Evolutionary conservation across 1,140 invertebrate species (phyloP), one percentile per base, ranked within the genome.

Genomic region (Anastrepha obliqua): DNA sequence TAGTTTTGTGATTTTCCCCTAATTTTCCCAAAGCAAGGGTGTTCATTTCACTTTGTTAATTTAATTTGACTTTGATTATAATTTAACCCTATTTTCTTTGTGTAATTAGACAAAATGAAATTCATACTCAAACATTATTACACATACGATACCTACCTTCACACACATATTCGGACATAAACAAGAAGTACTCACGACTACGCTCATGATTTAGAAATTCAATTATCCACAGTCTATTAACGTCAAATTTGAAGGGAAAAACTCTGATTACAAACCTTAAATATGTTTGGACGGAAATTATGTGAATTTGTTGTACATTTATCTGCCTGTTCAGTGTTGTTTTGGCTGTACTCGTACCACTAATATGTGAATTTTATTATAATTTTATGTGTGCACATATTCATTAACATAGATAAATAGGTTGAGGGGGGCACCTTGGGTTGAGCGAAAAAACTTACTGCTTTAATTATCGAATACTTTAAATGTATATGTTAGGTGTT

Each of bases 1-100:
- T 7, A 47, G 44, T 3, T 11, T 55, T 55, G n/a, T 20, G 7
- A n/a, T 47, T 17, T 51, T 6, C 74, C 70, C 47, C 74, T 20
- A 47, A 20, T 9, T 55, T 29, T 29, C 44, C 20, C 11, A 81
- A 51, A 2, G 8, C 2, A 15, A 29, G 47, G 0, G 47, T 20
- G 74, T 55, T 11, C 74, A 81, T 81, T 81, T 81, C 74, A 81
- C 55, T 81, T 81, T 81, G 74, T 81, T 81, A 81, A 81, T 81
- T 81, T 81, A n/a, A 81, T 81, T 58, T 81, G 74, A 20, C 47
- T 81, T 81, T 81, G 74, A 55, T 55, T 55, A 55, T 55, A 55
- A 55, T 55, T 55, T 55, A 55, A 55, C 6, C 51, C 11, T 29
- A 29, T 11, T 55, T 55, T 55, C 51, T 8, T 2, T 8, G 51